phyloP scores from a whole-genome alignment of 2,797 vertebrate genomes.

The Channallabes apus region DNA sequence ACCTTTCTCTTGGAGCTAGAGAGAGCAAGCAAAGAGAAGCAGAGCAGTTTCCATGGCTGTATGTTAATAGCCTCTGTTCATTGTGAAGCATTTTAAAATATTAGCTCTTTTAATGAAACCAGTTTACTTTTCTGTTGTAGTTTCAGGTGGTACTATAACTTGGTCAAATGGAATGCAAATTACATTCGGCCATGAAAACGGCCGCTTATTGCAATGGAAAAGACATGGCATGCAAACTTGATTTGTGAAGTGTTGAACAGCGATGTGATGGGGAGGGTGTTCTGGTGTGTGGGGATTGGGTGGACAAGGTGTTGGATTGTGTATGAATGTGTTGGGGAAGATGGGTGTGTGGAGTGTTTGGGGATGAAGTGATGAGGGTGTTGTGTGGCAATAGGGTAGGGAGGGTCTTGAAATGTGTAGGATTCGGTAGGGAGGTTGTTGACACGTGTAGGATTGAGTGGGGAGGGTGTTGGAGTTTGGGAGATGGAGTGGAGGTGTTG shows the following conservation, averaged over 20 bases:
- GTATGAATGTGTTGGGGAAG: neutral
- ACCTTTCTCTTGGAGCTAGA: slow-evolving; percentile 29
- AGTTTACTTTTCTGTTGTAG: slow-evolving; percentile 8
- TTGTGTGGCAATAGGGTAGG: neutral
- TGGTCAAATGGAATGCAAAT: slow-evolving; percentile 1
- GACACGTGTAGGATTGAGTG: neutral
- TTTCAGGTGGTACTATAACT: neutral
- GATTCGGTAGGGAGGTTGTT: neutral
- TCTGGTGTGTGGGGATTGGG: neutral
- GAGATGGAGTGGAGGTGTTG: neutral
- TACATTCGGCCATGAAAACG: neutral
- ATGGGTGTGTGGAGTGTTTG: neutral
- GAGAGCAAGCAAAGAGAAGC: slow-evolving; percentile 26
- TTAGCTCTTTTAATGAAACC: slow-evolving; percentile 17
- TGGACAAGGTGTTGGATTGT: neutral
- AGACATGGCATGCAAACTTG: neutral
- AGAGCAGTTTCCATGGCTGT: slow-evolving; percentile 39
- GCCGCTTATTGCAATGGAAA: neutral
- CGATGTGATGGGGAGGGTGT: neutral
- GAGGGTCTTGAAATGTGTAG: neutral
- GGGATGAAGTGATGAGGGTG: neutral
- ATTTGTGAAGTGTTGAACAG: neutral
- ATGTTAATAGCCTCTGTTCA: slow-evolving; percentile 40
- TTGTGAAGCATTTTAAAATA: slow-evolving; percentile 31
- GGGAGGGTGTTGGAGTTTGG: too few species aligned